phyloP scores from a whole-genome alignment of 2,888 invertebrate species.

The Lepidocyrtoides sp. region DNA sequence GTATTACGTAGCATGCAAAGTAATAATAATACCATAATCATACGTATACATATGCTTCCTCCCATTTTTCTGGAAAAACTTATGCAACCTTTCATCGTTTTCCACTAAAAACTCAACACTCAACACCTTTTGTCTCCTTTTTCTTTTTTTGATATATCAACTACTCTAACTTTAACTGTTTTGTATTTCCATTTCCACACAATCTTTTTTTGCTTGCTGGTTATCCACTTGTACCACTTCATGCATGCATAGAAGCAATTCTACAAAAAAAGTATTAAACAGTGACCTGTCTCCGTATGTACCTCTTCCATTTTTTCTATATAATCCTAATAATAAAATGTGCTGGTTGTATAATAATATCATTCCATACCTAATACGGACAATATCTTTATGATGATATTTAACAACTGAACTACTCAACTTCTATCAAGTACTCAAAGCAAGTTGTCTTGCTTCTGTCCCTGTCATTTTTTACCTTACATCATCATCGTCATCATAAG shows the following conservation, averaged over 20 bases:
- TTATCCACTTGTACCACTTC: background rate
- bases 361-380: conserved; percentile 2
- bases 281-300: background rate
- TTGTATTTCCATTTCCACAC: background rate
- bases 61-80: no score
- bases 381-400: conserved; percentile 2
- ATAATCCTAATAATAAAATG: no score
- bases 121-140: background rate
- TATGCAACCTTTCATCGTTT: background rate
- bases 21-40: background rate
- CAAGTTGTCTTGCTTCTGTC: background rate
- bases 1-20: background rate
- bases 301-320: background rate
- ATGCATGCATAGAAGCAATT: background rate
- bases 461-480: conserved; percentile 5
- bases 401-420: conserved; percentile 7
- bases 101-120: background rate
- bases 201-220: background rate
- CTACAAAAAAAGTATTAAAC: background rate
- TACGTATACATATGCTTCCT: background rate
- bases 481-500: background rate
- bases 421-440: background rate
- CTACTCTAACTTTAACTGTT: background rate
- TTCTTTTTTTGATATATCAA: background rate
- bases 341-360: background rate